Percentiles rank a stretch among this genome's conserved stretches.
These are phyloP conservation scores for Polydrusus tereticollis DNA, from an alignment of 2,888 invertebrate species.

Conservation along the genomic window DNA sequence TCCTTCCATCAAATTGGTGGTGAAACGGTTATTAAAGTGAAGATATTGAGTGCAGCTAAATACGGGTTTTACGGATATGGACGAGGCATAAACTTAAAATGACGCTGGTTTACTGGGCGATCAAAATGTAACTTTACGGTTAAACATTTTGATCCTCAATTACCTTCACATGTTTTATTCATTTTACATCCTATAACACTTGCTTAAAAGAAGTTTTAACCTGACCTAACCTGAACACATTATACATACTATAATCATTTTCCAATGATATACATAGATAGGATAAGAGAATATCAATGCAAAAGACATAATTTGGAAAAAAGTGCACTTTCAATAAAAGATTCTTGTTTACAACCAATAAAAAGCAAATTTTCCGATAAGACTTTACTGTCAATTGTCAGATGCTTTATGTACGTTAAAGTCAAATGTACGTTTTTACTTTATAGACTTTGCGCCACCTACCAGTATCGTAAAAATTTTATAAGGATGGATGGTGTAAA, in stretches of 20 bases:
- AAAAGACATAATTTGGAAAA: neutral
- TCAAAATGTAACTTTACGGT: conserved; percentile 40
- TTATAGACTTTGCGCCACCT: conserved; percentile 33
- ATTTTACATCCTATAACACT: conserved; percentile 36
- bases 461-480: conserved; percentile 36
- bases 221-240: no score
- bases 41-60: conserved; percentile 29
- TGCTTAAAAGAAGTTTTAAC: no score
- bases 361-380: conserved; percentile 36
- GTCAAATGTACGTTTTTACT: conserved; percentile 34
- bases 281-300: no score
- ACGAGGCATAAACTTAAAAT: conserved; percentile 36
- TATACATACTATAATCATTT: no score
- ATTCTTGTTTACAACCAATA: conserved; percentile 19
- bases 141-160: conserved; percentile 35
- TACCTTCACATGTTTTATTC: conserved; percentile 33
- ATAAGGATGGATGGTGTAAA: conserved; percentile 26
- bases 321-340: conserved; percentile 18
- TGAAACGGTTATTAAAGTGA: conserved; percentile 4
- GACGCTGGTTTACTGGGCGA: conserved; percentile 35
- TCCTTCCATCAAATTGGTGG: neutral
- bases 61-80: conserved; percentile 23
- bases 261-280: no score
- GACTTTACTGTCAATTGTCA: conserved; percentile 37
- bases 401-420: conserved; percentile 35